Percentiles rank a stretch among this genome's conserved stretches.
phyloP scores from a whole-genome alignment of 2,888 invertebrate species.

The Ligdia adustata region DNA sequence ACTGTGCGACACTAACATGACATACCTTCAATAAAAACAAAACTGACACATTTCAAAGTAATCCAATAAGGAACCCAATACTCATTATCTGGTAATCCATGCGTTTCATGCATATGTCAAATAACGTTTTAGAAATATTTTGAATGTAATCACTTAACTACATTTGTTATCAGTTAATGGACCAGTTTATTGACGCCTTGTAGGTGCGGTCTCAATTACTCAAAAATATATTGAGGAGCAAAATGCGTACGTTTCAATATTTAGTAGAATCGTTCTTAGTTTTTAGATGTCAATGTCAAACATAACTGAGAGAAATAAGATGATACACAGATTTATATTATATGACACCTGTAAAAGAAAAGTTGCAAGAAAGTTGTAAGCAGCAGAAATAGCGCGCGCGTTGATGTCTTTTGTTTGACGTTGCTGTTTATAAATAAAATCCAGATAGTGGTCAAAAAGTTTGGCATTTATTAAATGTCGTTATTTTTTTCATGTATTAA shows the following conservation, averaged over 20 bases:
- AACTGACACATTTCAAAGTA: background rate
- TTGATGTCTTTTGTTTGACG: conserved; percentile 14
- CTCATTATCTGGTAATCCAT: conserved; percentile 5
- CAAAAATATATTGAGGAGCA: conserved; percentile 1
- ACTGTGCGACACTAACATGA: too few species aligned
- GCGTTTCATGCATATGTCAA: conserved; percentile 13
- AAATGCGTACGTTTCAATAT: conserved; percentile 21
- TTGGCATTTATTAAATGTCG: too few species aligned
- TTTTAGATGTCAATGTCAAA: too few species aligned
- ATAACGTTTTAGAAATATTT: conserved; percentile 13
- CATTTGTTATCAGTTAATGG: conserved; percentile 17
- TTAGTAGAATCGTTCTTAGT: background rate
- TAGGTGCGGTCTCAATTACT: conserved; percentile 17
- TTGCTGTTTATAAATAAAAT: too few species aligned
- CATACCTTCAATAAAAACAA: background rate
- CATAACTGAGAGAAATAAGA: too few species aligned
- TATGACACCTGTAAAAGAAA: too few species aligned
- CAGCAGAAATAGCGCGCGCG: too few species aligned
- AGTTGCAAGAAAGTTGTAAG: too few species aligned
- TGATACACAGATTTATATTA: too few species aligned
- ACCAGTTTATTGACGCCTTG: conserved; percentile 11
- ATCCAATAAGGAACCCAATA: conserved; percentile 17
- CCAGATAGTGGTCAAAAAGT: too few species aligned
- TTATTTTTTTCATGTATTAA: too few species aligned
- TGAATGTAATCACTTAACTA: conserved; percentile 15